Base-by-base conservation (phyloP, 2,888 invertebrate genomes). In the Synanthedon tipuliformis region DNA sequence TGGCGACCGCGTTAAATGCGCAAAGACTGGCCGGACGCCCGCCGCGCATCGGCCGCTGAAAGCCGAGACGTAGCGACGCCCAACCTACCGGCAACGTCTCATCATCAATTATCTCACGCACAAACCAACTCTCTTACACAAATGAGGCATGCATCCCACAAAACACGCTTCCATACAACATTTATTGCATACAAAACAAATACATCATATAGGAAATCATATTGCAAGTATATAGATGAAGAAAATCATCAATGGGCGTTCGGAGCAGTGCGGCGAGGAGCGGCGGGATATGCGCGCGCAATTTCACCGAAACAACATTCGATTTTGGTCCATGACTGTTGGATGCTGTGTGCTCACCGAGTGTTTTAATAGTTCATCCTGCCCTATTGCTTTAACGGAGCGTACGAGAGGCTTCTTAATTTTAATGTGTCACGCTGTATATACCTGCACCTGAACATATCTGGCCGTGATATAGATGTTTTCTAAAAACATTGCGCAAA, bases 271-370 rank as follows among this genome's bases (percentile, higher is more conserved):
- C 70, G 64, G 68, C 52, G 61, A 55, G 73, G 72, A 76, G 75
- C 69, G 73, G 75, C 41, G 54, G 74, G 63, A 71, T 51, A 57
- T 81, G 83, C 81, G 85, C 83, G 88, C 88, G 86, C 87, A 83
- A 63, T 64, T 73, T 71, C 71, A 72, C 76, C 73, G 76, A 81
- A 78, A 81, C 84, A 73, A 81, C 79, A 86, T 88, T 88, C 88
- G 88, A 88, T 88, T 88, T 88, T 88, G 88, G 88, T 88, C 85
- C 87, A 86, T 84, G 82, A 81, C 84, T 82, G 82, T 81, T 79
- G 83, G 84, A 85, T 81, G 85, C 84, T 84, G 76, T 77, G 81
- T 75, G 82, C 75, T 78, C 75, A 77, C 78, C 75, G 73, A 78
- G 75, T 73, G 75, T 80, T 83, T 84, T 84, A 83, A 85, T 86